Base-by-base conservation (phyloP, 2,113 vertebrate genomes). In the Oncorhynchus tshawytscha region DNA sequence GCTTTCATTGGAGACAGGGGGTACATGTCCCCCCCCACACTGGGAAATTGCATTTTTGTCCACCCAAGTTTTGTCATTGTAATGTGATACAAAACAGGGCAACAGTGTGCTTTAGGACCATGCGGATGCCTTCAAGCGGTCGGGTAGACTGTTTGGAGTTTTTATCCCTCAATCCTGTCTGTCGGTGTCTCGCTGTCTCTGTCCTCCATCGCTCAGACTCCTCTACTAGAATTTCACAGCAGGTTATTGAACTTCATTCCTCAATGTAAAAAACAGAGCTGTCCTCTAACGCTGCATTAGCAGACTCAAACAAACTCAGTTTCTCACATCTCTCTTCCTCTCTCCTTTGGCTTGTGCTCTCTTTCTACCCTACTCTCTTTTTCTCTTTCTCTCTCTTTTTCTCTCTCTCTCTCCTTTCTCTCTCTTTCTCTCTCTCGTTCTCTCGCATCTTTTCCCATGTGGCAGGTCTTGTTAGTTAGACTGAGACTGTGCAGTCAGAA, bases 201-300 rank as follows among this genome's bases (percentile, higher is more conserved):
- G 31, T 78, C 59, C 48, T 64, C 51, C 74, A 67, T 79, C 51
- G 78, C 85, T 85, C 77, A 82, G 72, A 86, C 83, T 82, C 75
- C 39, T 39, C 39, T 71, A 82, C 82, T 84, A 79, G 67, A 75
- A 80, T 88, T 93, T 88, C 83, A 84, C 82, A 81, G 86, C 73
- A 66, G 65, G 31, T 78, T 85, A 69, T 49, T 66, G 79, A 82
- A 81, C 80, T 75, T 85, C 75, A 81, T 86, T 65, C 48, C 70
- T 88, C 75, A 48, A 68, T 74, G 25, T 78, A 16, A 80, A 86
- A 88, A 91, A 67, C 89, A 89, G 86, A 87, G 81, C 75, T 77
- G 81, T 85, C 72, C 70, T 57, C 84, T 88, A 78, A 68, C 49
- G 29, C 48, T 60, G 75, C 65, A 59, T 70, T 76, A 73, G 73